phyloP scores from a whole-genome alignment of 1,140 invertebrate genomes.

The Melanaphis sacchari region DNA sequence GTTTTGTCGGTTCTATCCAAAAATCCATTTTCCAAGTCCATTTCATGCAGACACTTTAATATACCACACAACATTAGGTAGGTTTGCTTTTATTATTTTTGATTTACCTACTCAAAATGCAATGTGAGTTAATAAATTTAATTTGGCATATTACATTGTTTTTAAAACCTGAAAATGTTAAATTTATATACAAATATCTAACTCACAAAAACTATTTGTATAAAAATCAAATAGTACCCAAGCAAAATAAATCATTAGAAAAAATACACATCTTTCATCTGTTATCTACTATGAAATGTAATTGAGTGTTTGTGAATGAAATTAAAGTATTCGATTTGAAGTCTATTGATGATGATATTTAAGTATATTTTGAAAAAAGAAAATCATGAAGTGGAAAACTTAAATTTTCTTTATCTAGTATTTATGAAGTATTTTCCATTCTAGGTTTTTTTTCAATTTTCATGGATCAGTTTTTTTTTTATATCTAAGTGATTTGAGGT shows the following conservation, averaged over 20 bases:
- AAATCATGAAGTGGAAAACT: neutral
- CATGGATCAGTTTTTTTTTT: neutral
- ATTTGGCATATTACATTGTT: neutral
- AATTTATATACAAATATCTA: neutral
- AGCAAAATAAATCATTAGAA: neutral
- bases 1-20: constrained; percentile 37
- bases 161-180: neutral
- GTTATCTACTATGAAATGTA: neutral
- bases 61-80: constrained; percentile 4
- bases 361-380: too few species aligned
- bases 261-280: neutral
- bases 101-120: neutral
- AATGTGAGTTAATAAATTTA: neutral
- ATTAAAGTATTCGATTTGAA: too few species aligned
- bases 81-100: neutral
- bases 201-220: neutral
- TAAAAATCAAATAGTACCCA: neutral
- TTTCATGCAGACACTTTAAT: constrained; percentile 31
- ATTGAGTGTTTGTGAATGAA: too few species aligned
- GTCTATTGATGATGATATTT: too few species aligned
- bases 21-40: constrained; percentile 36
- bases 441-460: too few species aligned
- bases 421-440: neutral
- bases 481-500: neutral
- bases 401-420: neutral